Evolutionary conservation across 2,797 vertebrate species (phyloP).

Genomic region (Melanotaenia parkinsoni): DNA sequence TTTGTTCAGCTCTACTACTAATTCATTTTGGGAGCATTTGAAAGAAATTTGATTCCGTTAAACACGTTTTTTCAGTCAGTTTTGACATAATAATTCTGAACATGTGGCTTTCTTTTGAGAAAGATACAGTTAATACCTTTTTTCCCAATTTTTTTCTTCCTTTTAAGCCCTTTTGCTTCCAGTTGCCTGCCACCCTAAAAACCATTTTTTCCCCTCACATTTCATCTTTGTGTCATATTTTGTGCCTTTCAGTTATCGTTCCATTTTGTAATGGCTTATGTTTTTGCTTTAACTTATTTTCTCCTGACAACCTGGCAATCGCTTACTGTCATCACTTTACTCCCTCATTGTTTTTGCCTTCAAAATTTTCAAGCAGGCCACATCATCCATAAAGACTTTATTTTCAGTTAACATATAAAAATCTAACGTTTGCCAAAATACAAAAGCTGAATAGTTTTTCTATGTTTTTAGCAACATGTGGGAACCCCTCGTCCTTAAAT

Average conservation of each 20-base stretch:
- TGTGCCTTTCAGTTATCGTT: slow-evolving; percentile 13
- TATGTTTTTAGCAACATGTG: no score
- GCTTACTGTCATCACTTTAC: slow-evolving; percentile 7
- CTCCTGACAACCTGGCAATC: slow-evolving; percentile 7
- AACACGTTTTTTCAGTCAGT: slow-evolving; percentile 26
- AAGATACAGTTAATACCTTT: slow-evolving; percentile 39
- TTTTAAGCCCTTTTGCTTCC: slow-evolving; percentile 37
- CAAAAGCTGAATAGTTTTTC: neutral
- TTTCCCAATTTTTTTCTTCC: slow-evolving; percentile 17
- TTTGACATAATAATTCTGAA: slow-evolving; percentile 50
- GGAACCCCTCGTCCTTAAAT: no score
- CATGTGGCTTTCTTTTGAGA: slow-evolving; percentile 38
- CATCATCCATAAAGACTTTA: neutral
- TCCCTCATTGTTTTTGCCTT: neutral
- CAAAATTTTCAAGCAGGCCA: neutral
- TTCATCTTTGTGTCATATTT: slow-evolving; percentile 11
- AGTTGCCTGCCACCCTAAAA: slow-evolving; percentile 15
- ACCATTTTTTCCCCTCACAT: slow-evolving; percentile 14
- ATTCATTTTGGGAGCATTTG: slow-evolving; percentile 34
- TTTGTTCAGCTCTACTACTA: slow-evolving; percentile 41
- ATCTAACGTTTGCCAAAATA: neutral
- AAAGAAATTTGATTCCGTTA: slow-evolving; percentile 31
- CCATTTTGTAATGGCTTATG: slow-evolving; percentile 20
- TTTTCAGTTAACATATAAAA: neutral
- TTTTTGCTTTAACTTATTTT: slow-evolving; percentile 15